Conservation (phyloP, 64 coral and sea anemone genomes). For the Dendronephthya gigantea region DNA sequence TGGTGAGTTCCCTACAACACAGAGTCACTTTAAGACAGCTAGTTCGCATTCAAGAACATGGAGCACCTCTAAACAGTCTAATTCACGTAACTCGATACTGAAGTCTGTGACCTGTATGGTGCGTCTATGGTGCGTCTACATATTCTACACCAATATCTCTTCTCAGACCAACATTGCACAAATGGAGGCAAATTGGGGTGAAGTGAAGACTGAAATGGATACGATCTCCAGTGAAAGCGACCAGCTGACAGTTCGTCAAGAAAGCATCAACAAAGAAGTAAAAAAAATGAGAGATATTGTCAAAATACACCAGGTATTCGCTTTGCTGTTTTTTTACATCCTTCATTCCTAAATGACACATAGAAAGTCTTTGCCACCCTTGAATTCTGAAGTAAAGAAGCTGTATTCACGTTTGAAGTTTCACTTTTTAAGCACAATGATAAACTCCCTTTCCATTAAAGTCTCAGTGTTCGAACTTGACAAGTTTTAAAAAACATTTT, state of each 20-base stretch:
- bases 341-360: too few relatives aligned
- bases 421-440: too few relatives aligned
- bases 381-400: too few relatives aligned
- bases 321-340: background rate
- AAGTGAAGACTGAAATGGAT: background rate
- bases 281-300: background rate
- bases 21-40: too few relatives aligned
- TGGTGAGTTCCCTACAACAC: too few relatives aligned
- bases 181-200: background rate
- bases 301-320: background rate
- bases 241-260: background rate
- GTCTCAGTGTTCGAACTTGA: background rate
- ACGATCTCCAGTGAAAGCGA: background rate
- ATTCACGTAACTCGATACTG: background rate
- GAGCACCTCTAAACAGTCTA: too few relatives aligned
- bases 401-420: too few relatives aligned
- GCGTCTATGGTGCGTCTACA: background rate
- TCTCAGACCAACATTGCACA: background rate
- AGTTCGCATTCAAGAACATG: too few relatives aligned
- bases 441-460: too few relatives aligned
- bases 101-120: background rate
- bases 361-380: too few relatives aligned
- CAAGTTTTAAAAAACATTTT: background rate
- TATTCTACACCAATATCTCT: background rate
- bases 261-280: background rate